phyloP scores from a whole-genome alignment of 2,888 invertebrate genomes.

The Salticus scenicus region DNA sequence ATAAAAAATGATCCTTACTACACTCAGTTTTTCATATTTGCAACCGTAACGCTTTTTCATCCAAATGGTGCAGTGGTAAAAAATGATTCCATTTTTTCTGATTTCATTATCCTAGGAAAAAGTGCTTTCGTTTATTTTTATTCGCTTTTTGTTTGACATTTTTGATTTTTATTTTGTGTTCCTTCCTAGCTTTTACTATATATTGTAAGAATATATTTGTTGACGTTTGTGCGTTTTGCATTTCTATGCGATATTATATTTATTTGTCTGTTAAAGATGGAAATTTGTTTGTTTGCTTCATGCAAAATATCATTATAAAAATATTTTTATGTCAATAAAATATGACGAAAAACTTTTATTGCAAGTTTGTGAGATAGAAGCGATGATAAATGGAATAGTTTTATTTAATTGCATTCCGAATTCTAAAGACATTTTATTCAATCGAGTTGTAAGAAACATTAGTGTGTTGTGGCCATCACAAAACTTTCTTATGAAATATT shows the following conservation, averaged over 20 bases:
- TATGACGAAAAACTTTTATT: too few species aligned
- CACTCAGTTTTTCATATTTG: not conserved
- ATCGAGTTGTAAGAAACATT: too few species aligned
- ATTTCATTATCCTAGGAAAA: not conserved
- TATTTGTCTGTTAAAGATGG: not conserved
- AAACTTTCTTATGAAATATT: too few species aligned
- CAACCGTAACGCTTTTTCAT: constrained; percentile 4
- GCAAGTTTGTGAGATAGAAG: too few species aligned
- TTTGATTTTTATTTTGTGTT: not conserved
- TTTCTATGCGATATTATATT: not conserved
- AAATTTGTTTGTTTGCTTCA: not conserved
- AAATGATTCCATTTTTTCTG: not conserved
- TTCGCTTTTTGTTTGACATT: not conserved
- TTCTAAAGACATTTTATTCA: too few species aligned
- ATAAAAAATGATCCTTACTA: not conserved
- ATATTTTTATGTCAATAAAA: too few species aligned
- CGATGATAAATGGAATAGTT: too few species aligned
- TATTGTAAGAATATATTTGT: not conserved
- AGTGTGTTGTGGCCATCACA: too few species aligned
- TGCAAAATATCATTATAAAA: too few species aligned
- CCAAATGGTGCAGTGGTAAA: not conserved
- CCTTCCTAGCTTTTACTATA: not conserved
- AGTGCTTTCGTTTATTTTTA: not conserved
- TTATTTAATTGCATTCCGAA: too few species aligned
- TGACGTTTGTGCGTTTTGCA: not conserved